Evolutionary conservation across 2,888 invertebrate species (phyloP).

Genomic region (Amorpha juglandis): DNA sequence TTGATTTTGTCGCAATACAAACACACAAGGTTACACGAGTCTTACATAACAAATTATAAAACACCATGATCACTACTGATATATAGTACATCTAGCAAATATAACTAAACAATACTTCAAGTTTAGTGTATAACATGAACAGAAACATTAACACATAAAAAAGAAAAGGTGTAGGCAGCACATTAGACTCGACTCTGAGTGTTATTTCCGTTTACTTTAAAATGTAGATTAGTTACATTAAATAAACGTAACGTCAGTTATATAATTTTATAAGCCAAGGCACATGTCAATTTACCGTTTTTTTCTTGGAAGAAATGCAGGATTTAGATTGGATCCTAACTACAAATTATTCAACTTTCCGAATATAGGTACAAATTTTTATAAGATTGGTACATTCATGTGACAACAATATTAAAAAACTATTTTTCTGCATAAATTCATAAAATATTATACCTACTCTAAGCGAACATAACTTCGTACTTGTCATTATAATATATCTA

Average conservation of each 20-base stretch:
- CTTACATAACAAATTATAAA: conserved; percentile 33
- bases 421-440: conserved; percentile 83
- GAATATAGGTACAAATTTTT: conserved; percentile 82
- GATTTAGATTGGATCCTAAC: conserved; percentile 83
- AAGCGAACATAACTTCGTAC: conserved; percentile 80
- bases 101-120: background rate
- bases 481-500: conserved; percentile 77
- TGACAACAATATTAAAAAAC: conserved; percentile 85
- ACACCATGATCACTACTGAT: background rate
- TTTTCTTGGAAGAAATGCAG: conserved; percentile 77
- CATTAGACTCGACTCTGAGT: conserved; percentile 58
- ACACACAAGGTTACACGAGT: conserved; percentile 11
- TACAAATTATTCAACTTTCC: conserved; percentile 84
- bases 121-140: background rate
- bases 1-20: background rate
- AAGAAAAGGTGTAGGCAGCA: conserved; percentile 55
- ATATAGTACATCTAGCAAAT: conserved; percentile 5
- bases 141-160: background rate
- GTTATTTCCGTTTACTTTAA: conserved; percentile 46
- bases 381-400: conserved; percentile 83
- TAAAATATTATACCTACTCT: conserved; percentile 82
- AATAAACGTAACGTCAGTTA: conserved; percentile 74
- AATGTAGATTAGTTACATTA: conserved; percentile 56
- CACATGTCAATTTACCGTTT: conserved; percentile 77
- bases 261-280: conserved; percentile 80